Evolutionary conservation across 2,797 vertebrate genomes (phyloP).

Genomic region (Botia kubotai): DNA sequence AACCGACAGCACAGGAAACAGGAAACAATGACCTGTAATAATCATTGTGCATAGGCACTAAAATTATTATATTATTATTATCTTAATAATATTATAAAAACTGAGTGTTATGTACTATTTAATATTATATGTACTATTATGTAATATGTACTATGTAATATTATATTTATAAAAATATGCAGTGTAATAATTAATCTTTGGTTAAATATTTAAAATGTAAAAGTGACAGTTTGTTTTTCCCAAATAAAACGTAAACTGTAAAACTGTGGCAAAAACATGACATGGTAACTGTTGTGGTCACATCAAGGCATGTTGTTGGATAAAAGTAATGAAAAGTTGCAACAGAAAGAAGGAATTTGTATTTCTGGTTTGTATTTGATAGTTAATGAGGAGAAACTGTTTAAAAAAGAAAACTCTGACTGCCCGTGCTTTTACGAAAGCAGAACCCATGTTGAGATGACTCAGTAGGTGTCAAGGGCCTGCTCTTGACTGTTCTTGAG

Average conservation of each 20-base stretch:
- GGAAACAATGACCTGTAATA: not conserved
- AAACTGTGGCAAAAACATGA: not conserved
- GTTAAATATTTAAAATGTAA: too few species aligned
- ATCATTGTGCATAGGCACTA: not conserved
- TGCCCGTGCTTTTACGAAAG: conserved; percentile 19
- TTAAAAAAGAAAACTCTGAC: conserved; percentile 52
- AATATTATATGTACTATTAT: too few species aligned
- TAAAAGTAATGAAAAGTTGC: not conserved
- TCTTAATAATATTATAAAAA: not conserved
- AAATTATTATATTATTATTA: too few species aligned
- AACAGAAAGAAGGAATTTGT: conserved; percentile 8
- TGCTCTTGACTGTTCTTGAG: conserved; percentile 62
- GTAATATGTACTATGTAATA: too few species aligned
- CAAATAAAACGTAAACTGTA: not conserved
- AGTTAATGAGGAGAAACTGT: conserved; percentile 51
- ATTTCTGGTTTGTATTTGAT: conserved; percentile 46
- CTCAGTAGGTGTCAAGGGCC: conserved; percentile 71
- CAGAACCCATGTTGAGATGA: conserved; percentile 65
- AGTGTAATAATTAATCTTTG: too few species aligned
- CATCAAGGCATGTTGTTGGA: not conserved
- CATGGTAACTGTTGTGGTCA: not conserved
- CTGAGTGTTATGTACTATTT: not conserved
- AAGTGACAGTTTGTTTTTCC: not conserved
- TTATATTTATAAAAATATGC: too few species aligned
- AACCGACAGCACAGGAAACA: not conserved